phyloP scores from a whole-genome alignment of 2,797 vertebrate species.

The Valencia hispanica region DNA sequence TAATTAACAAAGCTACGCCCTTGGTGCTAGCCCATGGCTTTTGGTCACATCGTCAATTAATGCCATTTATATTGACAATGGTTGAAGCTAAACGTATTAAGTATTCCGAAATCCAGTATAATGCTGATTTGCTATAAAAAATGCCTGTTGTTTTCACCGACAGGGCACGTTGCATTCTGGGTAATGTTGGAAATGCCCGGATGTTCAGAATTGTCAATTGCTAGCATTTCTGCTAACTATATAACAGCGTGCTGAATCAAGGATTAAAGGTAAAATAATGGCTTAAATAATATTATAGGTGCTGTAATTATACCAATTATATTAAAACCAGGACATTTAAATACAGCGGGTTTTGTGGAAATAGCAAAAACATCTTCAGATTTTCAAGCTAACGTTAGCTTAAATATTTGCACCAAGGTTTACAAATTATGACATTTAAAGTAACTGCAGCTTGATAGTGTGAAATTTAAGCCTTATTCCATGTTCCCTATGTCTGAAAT shows the following conservation, averaged over 20 bases:
- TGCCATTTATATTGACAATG: no score
- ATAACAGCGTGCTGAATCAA: background rate
- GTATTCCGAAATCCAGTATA: no score
- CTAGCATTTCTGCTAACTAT: slow-evolving; percentile 10
- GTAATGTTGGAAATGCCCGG: no score
- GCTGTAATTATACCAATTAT: background rate
- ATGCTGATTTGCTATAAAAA: no score
- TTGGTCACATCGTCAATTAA: no score
- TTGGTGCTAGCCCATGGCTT: no score
- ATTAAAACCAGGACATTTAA: background rate
- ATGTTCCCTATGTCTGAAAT: slow-evolving; percentile 1
- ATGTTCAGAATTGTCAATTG: no score
- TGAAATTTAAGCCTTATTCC: background rate
- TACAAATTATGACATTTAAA: background rate
- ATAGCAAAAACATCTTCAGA: background rate
- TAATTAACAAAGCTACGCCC: no score
- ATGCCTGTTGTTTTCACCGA: no score
- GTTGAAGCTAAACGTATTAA: no score
- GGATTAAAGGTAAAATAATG: slow-evolving; percentile 1
- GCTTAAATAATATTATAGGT: background rate
- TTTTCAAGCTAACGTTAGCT: background rate
- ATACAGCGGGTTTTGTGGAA: background rate
- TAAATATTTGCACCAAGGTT: background rate
- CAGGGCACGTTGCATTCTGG: no score
- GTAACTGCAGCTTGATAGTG: background rate